These are phyloP conservation scores for Pogonus chalceus DNA, from an alignment of 1,140 invertebrate species.

Conservation along the genomic window DNA sequence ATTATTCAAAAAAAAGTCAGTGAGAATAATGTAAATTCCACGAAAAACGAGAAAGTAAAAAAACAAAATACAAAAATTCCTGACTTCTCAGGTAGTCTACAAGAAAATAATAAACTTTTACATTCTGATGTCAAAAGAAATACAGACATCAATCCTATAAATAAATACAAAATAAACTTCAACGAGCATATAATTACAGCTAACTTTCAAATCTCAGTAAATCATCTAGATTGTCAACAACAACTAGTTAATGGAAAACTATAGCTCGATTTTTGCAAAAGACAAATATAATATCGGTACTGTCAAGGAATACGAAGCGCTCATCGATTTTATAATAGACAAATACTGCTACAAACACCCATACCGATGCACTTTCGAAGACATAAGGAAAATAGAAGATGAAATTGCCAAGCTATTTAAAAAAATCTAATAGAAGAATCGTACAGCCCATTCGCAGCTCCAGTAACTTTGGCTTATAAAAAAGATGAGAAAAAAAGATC, in stretches of 20 bases:
- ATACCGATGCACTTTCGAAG: conserved; percentile 26
- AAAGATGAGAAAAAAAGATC: conserved; percentile 29
- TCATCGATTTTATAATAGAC: conserved; percentile 24
- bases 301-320: conserved; percentile 13
- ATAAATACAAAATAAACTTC: too few species aligned
- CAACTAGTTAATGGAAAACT: conserved; percentile 12
- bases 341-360: conserved; percentile 26
- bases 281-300: conserved; percentile 26
- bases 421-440: conserved; percentile 31
- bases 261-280: conserved; percentile 27
- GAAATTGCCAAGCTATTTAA: conserved; percentile 27
- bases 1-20: background rate
- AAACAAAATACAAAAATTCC: background rate
- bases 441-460: conserved; percentile 30
- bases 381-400: conserved; percentile 28
- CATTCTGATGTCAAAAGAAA: too few species aligned
- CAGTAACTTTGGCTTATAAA: conserved; percentile 31
- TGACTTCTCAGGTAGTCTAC: background rate
- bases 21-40: background rate
- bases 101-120: too few species aligned
- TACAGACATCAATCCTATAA: too few species aligned
- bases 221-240: background rate
- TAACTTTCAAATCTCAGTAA: too few species aligned
- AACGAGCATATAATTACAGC: too few species aligned
- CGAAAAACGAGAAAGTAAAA: too few species aligned